Percentiles rank a stretch among this genome's conserved stretches.
Evolutionary conservation across 2,797 vertebrate species (phyloP).

Genomic region (Arrhamphus sclerolepis): DNA sequence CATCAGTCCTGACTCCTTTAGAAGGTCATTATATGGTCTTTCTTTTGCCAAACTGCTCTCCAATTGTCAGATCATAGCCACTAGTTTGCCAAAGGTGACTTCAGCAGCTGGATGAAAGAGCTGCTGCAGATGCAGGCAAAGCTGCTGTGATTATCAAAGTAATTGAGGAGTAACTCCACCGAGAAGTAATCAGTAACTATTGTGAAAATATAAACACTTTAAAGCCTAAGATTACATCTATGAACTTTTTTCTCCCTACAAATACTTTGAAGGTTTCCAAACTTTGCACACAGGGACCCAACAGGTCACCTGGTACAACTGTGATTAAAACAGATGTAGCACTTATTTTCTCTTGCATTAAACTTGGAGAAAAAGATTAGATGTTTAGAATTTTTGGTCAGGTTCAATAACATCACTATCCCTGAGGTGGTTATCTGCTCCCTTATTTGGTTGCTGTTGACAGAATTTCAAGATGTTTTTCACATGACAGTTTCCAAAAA

Average conservation of each 20-base stretch:
- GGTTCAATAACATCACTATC: too few species aligned
- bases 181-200: neutral
- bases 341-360: neutral
- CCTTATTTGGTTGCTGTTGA: neutral
- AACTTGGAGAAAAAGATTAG: too few species aligned
- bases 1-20: neutral
- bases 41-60: neutral
- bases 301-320: too few species aligned
- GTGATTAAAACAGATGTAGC: neutral
- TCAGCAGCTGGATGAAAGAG: neutral
- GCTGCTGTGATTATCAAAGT: neutral
- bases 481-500: neutral
- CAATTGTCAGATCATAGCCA: neutral
- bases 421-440: too few species aligned
- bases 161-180: neutral
- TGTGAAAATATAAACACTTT: neutral
- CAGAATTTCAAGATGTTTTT: neutral
- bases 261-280: too few species aligned
- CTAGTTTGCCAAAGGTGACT: slow-evolving; percentile 11
- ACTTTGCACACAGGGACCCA: too few species aligned
- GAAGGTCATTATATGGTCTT: neutral
- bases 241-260: too few species aligned
- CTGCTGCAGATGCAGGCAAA: neutral
- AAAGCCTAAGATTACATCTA: too few species aligned
- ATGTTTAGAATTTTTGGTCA: too few species aligned